Base-by-base conservation (phyloP, 23 tunicate species). In the Styela clava region DNA sequence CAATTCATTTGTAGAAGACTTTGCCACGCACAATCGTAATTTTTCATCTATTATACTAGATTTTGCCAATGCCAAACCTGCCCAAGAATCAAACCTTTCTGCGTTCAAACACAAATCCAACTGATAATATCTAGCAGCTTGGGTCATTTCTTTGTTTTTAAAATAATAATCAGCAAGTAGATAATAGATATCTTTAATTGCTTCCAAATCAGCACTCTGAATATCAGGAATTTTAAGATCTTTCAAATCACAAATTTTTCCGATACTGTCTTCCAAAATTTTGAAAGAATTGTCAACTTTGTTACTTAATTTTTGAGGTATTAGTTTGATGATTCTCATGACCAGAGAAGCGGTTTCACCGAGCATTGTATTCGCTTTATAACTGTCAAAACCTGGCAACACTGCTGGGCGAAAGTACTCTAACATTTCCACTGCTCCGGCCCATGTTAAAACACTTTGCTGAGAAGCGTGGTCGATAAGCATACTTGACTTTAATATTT, bases 21-120 rank as follows among this genome's bases (percentile, higher is more conserved):
- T 90, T 7, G 78, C 34, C 34, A 86, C 92, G 72, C 96, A 96
- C 65, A 83, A 33, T 27, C 99, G 78, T 28, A 96, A 32, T 28
- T 86, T 74, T 23, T 87, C 93, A 69, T 96, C 99, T 9, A 73
- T 84, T n/a, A 88, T 87, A 68, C 90, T 88, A 22, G 97, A 88
- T 64, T 87, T 87, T 24, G 89, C 84, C 28, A 91, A 34, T 9
- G 99, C 99, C 89, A 96, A 36, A 1, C 93, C 99, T 1, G 99
- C 99, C 99, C 99, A 96, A 12, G 97, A 84, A 61, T 96, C 99
- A 69, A 91, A 87, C 74, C 99, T 87, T 72, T 35, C 56, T 1
- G 99, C 86, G 63, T 90, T 86, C 24, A 95, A 73, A 33, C 89
- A 34, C 19, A 95, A 31, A 74, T 95, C 96, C 7, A 82, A 78